Evolutionary conservation across 1,140 invertebrate genomes (phyloP).

Genomic region (Drosophila equinoxialis): DNA sequence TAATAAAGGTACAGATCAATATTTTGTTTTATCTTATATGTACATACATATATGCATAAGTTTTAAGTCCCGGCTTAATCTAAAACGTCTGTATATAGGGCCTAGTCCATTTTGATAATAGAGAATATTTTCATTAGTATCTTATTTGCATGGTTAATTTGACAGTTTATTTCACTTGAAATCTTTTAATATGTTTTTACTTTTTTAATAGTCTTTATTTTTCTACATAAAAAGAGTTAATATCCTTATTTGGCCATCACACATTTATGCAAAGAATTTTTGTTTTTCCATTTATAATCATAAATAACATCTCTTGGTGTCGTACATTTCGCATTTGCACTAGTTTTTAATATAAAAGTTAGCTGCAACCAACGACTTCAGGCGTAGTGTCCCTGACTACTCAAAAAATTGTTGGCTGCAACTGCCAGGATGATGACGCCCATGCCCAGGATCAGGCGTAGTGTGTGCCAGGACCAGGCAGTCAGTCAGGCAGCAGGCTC

Average conservation of each 20-base stretch:
- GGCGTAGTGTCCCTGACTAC: not conserved
- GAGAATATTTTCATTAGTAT: too few species aligned
- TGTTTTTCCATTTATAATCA: not conserved
- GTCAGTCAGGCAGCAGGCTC: not conserved
- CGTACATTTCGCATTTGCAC: slow-evolving; percentile 11
- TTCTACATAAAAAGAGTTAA: too few species aligned
- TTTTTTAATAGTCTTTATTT: too few species aligned
- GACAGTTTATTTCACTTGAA: too few species aligned
- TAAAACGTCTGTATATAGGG: too few species aligned
- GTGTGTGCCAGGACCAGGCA: not conserved
- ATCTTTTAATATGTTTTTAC: too few species aligned
- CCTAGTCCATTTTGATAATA: too few species aligned
- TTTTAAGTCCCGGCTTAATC: too few species aligned
- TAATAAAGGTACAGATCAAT: too few species aligned
- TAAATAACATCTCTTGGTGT: not conserved
- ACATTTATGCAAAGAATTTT: not conserved
- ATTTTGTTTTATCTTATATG: too few species aligned
- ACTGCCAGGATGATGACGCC: slow-evolving; percentile 14
- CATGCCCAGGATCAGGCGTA: not conserved
- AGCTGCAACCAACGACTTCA: slow-evolving; percentile 7
- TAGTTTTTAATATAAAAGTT: slow-evolving; percentile 30
- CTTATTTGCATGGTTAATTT: too few species aligned
- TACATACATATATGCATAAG: too few species aligned
- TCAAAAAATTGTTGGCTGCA: slow-evolving; percentile 25
- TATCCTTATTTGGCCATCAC: not conserved